Conservation (phyloP, 1,140 invertebrate species). For the Formica selysi region DNA sequence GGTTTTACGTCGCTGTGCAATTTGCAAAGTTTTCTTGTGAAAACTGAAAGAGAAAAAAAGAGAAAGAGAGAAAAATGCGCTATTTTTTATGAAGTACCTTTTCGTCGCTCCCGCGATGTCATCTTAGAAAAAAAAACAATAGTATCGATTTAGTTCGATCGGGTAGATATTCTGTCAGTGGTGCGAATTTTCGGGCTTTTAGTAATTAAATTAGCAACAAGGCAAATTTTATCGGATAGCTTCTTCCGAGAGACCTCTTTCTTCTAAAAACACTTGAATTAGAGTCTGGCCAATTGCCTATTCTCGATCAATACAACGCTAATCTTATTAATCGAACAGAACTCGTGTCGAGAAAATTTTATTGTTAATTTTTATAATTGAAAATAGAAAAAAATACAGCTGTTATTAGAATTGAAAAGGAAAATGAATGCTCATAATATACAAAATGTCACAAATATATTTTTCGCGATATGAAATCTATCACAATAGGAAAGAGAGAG, state of each 20-base stretch:
- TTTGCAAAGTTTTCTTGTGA: conserved; percentile 25
- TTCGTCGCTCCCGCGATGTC: conserved; percentile 11
- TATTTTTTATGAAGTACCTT: neutral
- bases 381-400: neutral
- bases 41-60: too few species aligned
- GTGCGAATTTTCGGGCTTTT: conserved; percentile 4
- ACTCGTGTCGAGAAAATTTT: neutral
- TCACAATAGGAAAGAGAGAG: neutral
- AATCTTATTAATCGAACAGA: neutral
- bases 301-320: neutral
- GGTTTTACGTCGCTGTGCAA: conserved; percentile 1
- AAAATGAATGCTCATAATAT: neutral
- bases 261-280: conserved; percentile 2
- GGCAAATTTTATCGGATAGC: neutral
- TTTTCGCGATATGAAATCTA: neutral
- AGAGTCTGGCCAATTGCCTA: neutral
- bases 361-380: neutral
- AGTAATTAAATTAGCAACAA: conserved; percentile 22
- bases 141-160: conserved; percentile 7
- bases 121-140: neutral
- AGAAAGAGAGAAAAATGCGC: neutral
- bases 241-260: neutral
- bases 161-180: conserved; percentile 16
- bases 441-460: neutral
- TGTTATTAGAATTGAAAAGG: neutral